Percentiles rank a stretch among this genome's conserved stretches.
These are phyloP conservation scores for Paedocypris sp. DNA, from an alignment of 2,113 vertebrate species.

Conservation along the genomic window DNA sequence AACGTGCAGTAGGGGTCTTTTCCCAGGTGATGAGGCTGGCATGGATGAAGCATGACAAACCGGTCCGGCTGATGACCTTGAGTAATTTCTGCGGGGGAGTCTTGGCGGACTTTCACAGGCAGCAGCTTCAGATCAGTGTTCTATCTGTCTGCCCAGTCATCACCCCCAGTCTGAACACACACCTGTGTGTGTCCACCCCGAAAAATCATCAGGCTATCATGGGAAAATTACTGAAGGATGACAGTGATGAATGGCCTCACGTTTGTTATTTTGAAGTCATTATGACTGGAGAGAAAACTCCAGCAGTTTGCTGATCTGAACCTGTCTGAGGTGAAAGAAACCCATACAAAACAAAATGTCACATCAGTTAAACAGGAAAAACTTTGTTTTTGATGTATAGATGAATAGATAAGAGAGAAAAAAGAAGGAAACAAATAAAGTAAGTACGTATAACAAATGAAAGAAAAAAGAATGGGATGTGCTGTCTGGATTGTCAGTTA, in stretches of 20 bases:
- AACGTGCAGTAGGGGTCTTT: slow-evolving; percentile 12
- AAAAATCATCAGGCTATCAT: slow-evolving; percentile 26
- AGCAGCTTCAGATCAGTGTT: slow-evolving; percentile 37
- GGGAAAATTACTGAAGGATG: slow-evolving; percentile 53
- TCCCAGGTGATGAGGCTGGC: slow-evolving; percentile 29
- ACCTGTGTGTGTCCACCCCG: slow-evolving; percentile 43
- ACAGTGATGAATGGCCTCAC: slow-evolving; percentile 40
- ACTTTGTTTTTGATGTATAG: background rate
- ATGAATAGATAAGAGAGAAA: too few species aligned
- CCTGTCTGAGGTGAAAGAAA: too few species aligned
- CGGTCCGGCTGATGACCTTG: slow-evolving; percentile 23
- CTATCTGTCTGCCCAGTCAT: slow-evolving; percentile 32
- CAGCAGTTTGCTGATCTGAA: background rate
- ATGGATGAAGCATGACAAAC: background rate
- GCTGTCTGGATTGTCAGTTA: too few species aligned
- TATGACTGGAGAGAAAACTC: background rate
- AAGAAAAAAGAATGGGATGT: too few species aligned
- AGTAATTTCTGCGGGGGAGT: background rate
- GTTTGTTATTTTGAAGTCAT: slow-evolving; percentile 26
- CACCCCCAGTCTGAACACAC: slow-evolving; percentile 54
- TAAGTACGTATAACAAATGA: too few species aligned
- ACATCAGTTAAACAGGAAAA: too few species aligned
- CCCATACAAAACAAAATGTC: too few species aligned
- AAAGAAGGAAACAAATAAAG: too few species aligned
- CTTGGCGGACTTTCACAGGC: slow-evolving; percentile 51